Evolutionary conservation across 1,140 invertebrate species (phyloP), one percentile per base, ranked within the genome.

Genomic region (Olivierus martensii): DNA sequence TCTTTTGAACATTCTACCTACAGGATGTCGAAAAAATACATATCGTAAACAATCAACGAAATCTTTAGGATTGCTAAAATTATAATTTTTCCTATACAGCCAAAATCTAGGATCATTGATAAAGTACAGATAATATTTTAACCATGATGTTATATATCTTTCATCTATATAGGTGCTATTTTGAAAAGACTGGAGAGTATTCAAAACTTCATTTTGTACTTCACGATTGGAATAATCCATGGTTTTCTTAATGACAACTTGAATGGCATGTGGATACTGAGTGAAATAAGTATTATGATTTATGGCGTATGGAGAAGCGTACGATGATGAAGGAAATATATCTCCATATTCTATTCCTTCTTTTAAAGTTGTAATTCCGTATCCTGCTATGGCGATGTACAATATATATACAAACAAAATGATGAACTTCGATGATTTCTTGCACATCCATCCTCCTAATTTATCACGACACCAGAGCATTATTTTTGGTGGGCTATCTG

Each of bases 271-370:
- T 0, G 87, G 87, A 68, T 86, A 91, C 66, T 90, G 86, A 62
- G 85, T 75, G 71, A 87, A 92, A 67, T 87, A 91, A 52, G 78
- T 75, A 63, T 91, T 87, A 68, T 92, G 86, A 4, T 81, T 73
- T 62, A 90, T 83, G 63, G 90, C 91, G 65, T 89, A 92, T 53
- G 78, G 77, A n/a, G 89, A 82, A 4, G 87, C 89, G 63, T 92
- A 91, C 0, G 87, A 91, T 67, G 90, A 86, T 28, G 81, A 79
- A 65, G 83, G 79, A 2, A 87, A 87, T 1, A 92, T 71, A 63
- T 87, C 87, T 21, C 84, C 75, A 52, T 87, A 71, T 61, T 91
- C 85, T 10, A 94, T 70, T 1, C 89, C 91, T 74, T 93, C 90
- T 66, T 90, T 79, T 22, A 95, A 79, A 56, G 81, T 81, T 0